Percentiles rank a stretch among this genome's conserved stretches.
Conservation (phyloP, 2,888 invertebrate genomes). For the Acanthosoma haemorrhoidale region DNA sequence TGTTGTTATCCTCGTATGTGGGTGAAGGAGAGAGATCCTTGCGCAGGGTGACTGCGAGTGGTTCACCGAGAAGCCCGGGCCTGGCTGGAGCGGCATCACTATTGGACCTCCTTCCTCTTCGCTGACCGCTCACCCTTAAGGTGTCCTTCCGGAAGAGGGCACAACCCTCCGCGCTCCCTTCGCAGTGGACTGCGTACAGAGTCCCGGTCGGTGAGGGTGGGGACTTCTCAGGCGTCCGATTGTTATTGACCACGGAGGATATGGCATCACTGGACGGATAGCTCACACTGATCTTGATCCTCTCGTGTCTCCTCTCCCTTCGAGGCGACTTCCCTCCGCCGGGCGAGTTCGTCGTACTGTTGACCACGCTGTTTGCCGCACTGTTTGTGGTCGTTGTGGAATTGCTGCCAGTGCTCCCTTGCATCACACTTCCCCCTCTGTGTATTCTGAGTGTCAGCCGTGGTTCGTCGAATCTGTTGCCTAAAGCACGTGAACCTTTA, state of each 20-base stretch:
- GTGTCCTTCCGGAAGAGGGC: slow-evolving; percentile 48
- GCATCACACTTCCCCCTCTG: slow-evolving; percentile 67
- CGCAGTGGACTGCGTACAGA: slow-evolving; percentile 64
- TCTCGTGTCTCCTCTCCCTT: slow-evolving; percentile 52
- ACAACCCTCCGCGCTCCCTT: slow-evolving; percentile 45
- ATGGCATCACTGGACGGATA: slow-evolving; percentile 73
- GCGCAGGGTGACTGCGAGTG: slow-evolving; percentile 37
- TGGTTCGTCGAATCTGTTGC: slow-evolving; percentile 79
- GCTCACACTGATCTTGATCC: slow-evolving; percentile 79
- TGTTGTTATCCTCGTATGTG: slow-evolving; percentile 43
- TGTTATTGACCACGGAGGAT: slow-evolving; percentile 40
- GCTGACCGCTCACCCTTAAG: slow-evolving; percentile 45
- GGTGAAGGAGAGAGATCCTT: slow-evolving; percentile 43
- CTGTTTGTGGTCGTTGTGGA: slow-evolving; percentile 42
- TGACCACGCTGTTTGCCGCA: slow-evolving; percentile 41
- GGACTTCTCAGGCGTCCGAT: slow-evolving; percentile 25
- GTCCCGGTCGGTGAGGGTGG: slow-evolving; percentile 45
- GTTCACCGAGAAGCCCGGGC: slow-evolving; percentile 40
- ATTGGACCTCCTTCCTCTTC: slow-evolving; percentile 45
- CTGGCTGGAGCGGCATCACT: slow-evolving; percentile 55
- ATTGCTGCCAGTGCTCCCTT: slow-evolving; percentile 49
- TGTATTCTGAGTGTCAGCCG: slow-evolving; percentile 87
- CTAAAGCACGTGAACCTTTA: slow-evolving; percentile 58
- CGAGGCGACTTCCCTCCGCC: slow-evolving; percentile 34
- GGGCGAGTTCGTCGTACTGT: slow-evolving; percentile 43